Evolutionary conservation across 2,113 vertebrate genomes (phyloP).

Genomic region (Pyrgilauda ruficollis): DNA sequence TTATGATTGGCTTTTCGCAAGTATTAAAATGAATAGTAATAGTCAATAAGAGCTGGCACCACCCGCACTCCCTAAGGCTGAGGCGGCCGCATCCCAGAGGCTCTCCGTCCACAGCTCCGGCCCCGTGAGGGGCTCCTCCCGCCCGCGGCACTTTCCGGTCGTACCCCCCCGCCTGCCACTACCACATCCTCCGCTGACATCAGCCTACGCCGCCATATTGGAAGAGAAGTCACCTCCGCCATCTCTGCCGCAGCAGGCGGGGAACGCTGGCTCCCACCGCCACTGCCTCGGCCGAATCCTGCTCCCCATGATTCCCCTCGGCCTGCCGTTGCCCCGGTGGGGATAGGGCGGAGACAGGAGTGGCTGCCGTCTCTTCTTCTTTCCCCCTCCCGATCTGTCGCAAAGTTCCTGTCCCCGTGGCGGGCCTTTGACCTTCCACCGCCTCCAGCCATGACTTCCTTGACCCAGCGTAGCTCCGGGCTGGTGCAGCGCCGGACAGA

Average conservation of each 20-base stretch:
- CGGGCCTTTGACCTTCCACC: neutral
- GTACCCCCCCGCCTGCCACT: neutral
- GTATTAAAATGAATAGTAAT: too few species aligned
- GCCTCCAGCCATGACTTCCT: neutral
- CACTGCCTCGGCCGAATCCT: neutral
- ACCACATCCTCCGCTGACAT: neutral
- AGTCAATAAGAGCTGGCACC: neutral
- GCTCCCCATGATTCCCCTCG: neutral
- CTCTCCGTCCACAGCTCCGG: neutral
- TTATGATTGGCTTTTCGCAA: too few species aligned
- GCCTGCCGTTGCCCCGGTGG: neutral
- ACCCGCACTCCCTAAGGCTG: neutral
- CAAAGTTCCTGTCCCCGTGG: neutral
- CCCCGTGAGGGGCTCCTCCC: neutral
- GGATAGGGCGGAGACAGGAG: neutral
- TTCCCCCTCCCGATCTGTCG: neutral
- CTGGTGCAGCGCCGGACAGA: neutral
- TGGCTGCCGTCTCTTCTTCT: neutral
- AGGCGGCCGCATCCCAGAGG: neutral
- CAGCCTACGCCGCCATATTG: neutral
- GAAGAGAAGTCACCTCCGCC: neutral
- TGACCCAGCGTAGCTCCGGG: neutral
- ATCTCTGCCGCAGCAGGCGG: neutral
- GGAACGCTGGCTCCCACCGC: neutral
- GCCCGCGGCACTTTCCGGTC: neutral